These are phyloP conservation scores for Cataglyphis altisquamis DNA, from an alignment of 2,888 invertebrate species.

Conservation along the genomic window DNA sequence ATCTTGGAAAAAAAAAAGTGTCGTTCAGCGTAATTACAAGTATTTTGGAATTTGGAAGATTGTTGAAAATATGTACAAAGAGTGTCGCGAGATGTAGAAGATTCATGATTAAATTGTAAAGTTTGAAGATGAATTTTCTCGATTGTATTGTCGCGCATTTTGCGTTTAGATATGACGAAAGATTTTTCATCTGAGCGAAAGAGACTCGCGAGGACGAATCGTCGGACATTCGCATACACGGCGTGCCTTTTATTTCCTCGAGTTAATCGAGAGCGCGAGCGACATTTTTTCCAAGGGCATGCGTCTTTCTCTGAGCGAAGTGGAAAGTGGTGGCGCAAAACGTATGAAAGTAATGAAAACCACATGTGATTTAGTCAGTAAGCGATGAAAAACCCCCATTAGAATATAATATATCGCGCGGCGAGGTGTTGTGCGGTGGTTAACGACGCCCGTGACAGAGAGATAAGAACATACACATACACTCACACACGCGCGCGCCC, in stretches of 20 bases:
- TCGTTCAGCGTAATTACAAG: neutral
- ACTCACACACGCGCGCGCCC: conserved; percentile 45
- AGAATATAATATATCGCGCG: conserved; percentile 71
- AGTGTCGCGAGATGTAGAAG: neutral
- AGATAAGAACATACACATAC: conserved; percentile 64
- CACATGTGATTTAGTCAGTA: conserved; percentile 86
- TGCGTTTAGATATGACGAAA: neutral
- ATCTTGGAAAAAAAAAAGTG: neutral
- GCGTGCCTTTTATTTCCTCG: conserved; percentile 67
- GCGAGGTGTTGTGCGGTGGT: conserved; percentile 73
- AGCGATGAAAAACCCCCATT: conserved; percentile 81
- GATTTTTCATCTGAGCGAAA: neutral
- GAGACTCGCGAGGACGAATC: conserved; percentile 5
- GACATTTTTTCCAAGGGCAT: conserved; percentile 26
- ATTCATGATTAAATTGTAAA: neutral
- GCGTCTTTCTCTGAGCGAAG: conserved; percentile 46
- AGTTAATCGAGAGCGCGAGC: conserved; percentile 24
- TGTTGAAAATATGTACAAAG: conserved; percentile 19
- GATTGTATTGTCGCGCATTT: conserved; percentile 10
- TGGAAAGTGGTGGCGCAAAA: conserved; percentile 79
- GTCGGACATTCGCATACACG: conserved; percentile 43
- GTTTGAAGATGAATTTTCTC: neutral
- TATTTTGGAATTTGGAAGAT: neutral
- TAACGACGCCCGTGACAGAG: conserved; percentile 65
- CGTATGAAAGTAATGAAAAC: conserved; percentile 84